Evolutionary conservation across 2,888 invertebrate genomes (phyloP), one percentile per base, ranked within the genome.

Genomic region (Dasysyrphus tricinctus): DNA sequence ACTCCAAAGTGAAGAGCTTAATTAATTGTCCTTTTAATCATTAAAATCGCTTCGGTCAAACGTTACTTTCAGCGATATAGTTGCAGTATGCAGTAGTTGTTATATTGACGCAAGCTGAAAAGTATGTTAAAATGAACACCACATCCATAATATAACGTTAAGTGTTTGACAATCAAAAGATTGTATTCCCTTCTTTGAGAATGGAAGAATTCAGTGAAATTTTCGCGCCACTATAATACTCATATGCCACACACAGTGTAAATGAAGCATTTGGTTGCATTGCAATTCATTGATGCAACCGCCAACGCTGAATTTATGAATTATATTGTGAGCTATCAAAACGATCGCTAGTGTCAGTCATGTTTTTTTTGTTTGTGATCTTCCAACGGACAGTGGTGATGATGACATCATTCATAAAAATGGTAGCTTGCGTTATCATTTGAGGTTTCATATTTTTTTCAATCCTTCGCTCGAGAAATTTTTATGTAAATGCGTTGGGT

Each of bases 1-100:
- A 2, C 34, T 29, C 44, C 69, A 70, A 76, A 65, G 37, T 63
- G 73, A 65, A 51, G 16, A 69, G 54, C 74, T 81, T 81, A 85
- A 85, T 85, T 85, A 81, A 85, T 85, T 85, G 85, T 84, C 80
- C 73, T 81, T 73, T 85, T 77, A 77, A 77, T 85, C 76, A 57
- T 56, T 19, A 11, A 74, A 37, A 61, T 70, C 74, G 74, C 80
- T 81, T 74, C 70, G 76, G 80, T 80, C 75, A 80, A 80, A 76
- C 69, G 70, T 69, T 69, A 8, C 16, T 16, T 47, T 16, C 0
- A 16, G 8, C 44, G 29, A 4, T 34, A 51, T 34, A 51, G 29
- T 59, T 49, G 44, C 70, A 44, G 44, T 44, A 1, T 39, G 39
- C 4, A 3, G 0, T 24, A 24, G 24, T 24, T 24, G 24, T 11